phyloP scores from a whole-genome alignment of 2,113 vertebrate genomes.

The Corythaeola cristata region DNA sequence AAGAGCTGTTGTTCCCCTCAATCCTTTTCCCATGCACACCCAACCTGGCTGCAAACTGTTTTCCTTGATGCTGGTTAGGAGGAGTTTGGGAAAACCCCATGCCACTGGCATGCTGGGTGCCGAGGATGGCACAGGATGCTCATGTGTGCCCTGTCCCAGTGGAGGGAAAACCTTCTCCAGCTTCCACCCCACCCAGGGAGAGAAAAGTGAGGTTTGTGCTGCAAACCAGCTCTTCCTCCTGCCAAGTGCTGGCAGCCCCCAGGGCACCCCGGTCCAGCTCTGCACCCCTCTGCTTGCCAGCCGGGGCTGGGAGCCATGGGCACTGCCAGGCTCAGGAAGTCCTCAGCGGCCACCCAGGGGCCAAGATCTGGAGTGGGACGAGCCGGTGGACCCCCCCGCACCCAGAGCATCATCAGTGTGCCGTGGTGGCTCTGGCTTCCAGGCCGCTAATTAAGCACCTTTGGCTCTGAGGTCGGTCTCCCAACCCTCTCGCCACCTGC shows the following conservation, averaged over 20 bases:
- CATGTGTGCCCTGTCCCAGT: fast-evolving
- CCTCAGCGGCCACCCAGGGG: not conserved
- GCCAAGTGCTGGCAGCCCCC: conserved; percentile 27
- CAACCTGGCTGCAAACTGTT: not conserved
- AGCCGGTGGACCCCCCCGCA: fast-evolving
- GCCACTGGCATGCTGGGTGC: not conserved
- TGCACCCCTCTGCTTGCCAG: not conserved
- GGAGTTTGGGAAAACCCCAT: not conserved
- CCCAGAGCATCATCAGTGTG: not conserved
- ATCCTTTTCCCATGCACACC: not conserved
- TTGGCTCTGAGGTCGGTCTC: not conserved
- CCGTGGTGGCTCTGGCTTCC: not conserved
- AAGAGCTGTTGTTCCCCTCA: not conserved
- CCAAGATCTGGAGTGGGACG: not conserved
- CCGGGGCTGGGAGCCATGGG: not conserved
- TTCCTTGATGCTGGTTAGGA: not conserved
- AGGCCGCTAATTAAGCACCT: not conserved
- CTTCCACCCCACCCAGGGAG: not conserved
- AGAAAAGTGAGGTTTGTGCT: not conserved
- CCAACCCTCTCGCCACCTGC: not conserved
- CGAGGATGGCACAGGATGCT: not conserved
- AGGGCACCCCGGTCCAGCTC: not conserved
- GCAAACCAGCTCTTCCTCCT: not conserved
- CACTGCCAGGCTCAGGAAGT: not conserved
- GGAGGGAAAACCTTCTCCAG: not conserved